Evolutionary conservation across 1,140 invertebrate genomes (phyloP), one percentile per base, ranked within the genome.

Genomic region (Cotesia glomerata): DNA sequence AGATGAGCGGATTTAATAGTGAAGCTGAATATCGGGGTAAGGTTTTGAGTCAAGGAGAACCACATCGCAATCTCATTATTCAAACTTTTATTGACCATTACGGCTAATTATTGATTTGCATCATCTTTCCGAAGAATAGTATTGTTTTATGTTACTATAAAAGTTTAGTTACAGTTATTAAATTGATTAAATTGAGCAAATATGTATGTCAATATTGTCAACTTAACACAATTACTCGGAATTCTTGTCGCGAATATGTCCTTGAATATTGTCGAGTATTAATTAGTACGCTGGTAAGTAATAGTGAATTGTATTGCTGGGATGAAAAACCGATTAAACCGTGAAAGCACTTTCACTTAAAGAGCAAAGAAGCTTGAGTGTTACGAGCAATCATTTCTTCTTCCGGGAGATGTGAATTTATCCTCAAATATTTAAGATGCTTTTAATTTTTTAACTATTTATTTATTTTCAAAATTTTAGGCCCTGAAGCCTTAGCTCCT

Each of bases 31-130:
- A 71, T 54, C 35, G 51, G 72, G 49, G 49, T 61, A 72, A 56
- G 70, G 51, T 72, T 75, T 49, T 59, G 75, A 85, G 82, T 85
- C 84, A 84, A 85, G 84, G 84, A 84, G 80, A 85, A 81, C 84
- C 75, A 76, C 82, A 83, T 81, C 77, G 72, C 73, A 74, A 75
- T 73, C 73, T 68, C 77, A 74, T 76, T 78, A 79, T 78, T 75
- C 75, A 77, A 45, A 14, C 36, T 56, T 58, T 64, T 70, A 56
- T 58, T 58, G 56, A 58, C 56, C 56, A 58, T 58, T 26, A 58
- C 56, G 56, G 16, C 18, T 18, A 58, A 16, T 18, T 58, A 18
- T 58, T 58, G 2, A 26, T 18, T 18, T 16, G 16, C 52, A 54
- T 54, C 11, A 4, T 54, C 52, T 54, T 5, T 54, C 3, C 8